Conservation (phyloP, 2,888 invertebrate species). For the Villa cingulata region DNA sequence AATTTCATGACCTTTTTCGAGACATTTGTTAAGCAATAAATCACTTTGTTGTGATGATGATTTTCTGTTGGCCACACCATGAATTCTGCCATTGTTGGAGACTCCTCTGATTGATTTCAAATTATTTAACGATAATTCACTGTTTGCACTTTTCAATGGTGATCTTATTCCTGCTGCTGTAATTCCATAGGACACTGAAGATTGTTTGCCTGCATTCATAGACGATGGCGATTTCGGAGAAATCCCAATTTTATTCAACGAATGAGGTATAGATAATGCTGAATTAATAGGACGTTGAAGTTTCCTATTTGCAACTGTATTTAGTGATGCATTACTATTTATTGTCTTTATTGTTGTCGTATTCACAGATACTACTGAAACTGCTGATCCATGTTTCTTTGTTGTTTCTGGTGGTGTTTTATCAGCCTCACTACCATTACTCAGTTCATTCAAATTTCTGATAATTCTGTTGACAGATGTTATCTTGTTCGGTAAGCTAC, state of each 20-base stretch:
- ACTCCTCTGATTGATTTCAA: background rate
- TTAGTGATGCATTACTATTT: background rate
- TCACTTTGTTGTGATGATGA: conserved; percentile 18
- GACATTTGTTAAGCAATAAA: conserved; percentile 30
- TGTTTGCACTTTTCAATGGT: conserved; percentile 11
- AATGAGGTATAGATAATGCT: conserved; percentile 17
- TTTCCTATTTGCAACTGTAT: background rate
- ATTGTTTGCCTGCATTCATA: background rate
- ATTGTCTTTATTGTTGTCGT: background rate
- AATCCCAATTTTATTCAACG: conserved; percentile 17
- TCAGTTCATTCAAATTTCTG: conserved; percentile 14
- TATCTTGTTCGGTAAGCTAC: background rate
- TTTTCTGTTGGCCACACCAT: background rate
- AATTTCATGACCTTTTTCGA: conserved; percentile 33
- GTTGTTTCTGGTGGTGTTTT: background rate
- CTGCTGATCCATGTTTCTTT: background rate
- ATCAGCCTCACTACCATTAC: background rate
- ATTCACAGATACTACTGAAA: conserved; percentile 5
- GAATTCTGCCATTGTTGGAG: conserved; percentile 1
- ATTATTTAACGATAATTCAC: conserved; percentile 14
- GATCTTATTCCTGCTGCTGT: conserved; percentile 1
- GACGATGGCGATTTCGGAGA: conserved; percentile 1
- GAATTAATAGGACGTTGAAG: conserved; percentile 9
- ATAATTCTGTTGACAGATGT: conserved; percentile 15
- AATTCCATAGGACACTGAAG: background rate